Evolutionary conservation across 2,888 invertebrate genomes (phyloP).

Genomic region (Orchesellides sinensis): DNA sequence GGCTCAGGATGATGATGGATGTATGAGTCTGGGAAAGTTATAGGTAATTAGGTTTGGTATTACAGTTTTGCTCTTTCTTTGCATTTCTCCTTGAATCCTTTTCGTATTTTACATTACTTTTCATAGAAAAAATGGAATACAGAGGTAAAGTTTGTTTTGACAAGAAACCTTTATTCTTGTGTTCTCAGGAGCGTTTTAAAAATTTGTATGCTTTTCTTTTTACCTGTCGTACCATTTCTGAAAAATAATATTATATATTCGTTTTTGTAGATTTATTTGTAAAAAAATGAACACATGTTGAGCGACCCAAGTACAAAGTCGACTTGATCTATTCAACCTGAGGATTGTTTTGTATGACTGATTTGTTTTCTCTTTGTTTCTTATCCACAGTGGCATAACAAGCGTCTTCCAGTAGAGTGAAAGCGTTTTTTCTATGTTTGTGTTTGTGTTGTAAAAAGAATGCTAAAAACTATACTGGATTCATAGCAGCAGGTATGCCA

Average conservation of each 20-base stretch:
- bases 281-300: constrained; percentile 75
- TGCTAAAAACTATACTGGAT: neutral
- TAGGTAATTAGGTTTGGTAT: no score
- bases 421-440: constrained; percentile 55
- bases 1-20: no score
- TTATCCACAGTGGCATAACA: no score
- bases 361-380: constrained; percentile 26
- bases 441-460: no score
- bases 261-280: constrained; percentile 47
- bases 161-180: no score
- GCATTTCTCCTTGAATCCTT: no score
- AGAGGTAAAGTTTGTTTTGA: no score
- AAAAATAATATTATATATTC: constrained; percentile 49
- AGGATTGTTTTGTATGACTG: constrained; percentile 70
- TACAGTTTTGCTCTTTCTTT: no score
- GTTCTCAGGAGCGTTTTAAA: constrained; percentile 15
- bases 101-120: no score
- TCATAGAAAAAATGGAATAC: no score
- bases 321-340: constrained; percentile 73
- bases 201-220: constrained; percentile 19
- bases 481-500: no score
- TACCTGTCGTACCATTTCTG: constrained; percentile 20
- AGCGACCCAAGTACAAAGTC: constrained; percentile 73
- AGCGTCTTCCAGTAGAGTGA: constrained; percentile 44
- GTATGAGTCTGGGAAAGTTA: no score